Evolutionary conservation across 2,113 vertebrate species (phyloP).

Genomic region (Phocoena phocoena): DNA sequence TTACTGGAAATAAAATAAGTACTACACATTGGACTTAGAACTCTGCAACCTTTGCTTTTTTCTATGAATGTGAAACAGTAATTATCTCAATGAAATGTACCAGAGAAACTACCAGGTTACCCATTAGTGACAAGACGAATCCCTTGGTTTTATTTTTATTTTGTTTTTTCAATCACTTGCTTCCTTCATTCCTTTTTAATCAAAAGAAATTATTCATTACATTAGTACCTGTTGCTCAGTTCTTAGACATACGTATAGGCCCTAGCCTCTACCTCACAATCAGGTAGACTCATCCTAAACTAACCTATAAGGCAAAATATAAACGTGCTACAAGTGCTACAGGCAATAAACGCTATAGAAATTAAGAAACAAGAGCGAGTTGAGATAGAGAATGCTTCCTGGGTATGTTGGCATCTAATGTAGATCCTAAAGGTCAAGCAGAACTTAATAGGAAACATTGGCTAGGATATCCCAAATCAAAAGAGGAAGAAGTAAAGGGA

Average conservation of each 20-base stretch:
- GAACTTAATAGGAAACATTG: background rate
- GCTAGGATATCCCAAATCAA: background rate
- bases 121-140: background rate
- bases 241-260: background rate
- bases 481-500: background rate
- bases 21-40: constrained; percentile 1
- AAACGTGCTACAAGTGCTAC: background rate
- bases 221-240: background rate
- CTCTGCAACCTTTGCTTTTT: background rate
- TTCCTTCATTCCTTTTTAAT: constrained; percentile 25
- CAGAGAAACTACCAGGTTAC: background rate
- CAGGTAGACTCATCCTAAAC: background rate
- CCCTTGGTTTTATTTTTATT: constrained; percentile 3
- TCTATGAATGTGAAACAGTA: constrained; percentile 24
- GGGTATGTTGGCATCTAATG: background rate
- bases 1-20: constrained; percentile 11
- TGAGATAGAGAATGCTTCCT: background rate
- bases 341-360: background rate
- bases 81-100: constrained; percentile 1
- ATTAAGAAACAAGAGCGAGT: background rate
- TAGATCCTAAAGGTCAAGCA: background rate
- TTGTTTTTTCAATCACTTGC: background rate
- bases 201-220: background rate
- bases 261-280: background rate
- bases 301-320: background rate